Conservation (phyloP, 1,140 invertebrate genomes). For the Drosophila busckii region DNA sequence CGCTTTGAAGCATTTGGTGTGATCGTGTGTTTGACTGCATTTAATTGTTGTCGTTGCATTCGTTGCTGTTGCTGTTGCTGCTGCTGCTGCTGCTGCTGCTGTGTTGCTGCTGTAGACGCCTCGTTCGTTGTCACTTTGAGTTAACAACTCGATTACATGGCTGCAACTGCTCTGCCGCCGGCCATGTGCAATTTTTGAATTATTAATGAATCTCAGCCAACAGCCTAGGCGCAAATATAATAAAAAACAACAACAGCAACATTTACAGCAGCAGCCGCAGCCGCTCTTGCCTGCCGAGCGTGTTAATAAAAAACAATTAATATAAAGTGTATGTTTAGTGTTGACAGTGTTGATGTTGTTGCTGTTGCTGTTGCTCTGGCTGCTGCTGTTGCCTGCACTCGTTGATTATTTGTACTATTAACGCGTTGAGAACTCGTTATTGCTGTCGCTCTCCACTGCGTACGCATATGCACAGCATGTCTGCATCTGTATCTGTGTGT, state of each 20-base stretch:
- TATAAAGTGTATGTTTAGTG: slow-evolving; percentile 76
- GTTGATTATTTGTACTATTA: slow-evolving; percentile 73
- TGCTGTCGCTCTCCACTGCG: slow-evolving; percentile 14
- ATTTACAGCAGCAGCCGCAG: slow-evolving; percentile 21
- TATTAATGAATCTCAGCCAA: slow-evolving; percentile 69
- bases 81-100: background rate
- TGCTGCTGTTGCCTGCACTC: slow-evolving; percentile 47
- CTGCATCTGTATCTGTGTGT: slow-evolving; percentile 7
- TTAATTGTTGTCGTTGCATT: slow-evolving; percentile 54
- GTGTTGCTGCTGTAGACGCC: slow-evolving; percentile 10
- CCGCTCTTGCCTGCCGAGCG: slow-evolving; percentile 37
- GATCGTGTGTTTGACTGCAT: slow-evolving; percentile 72
- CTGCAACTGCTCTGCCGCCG: slow-evolving; percentile 59
- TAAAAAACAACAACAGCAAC: background rate
- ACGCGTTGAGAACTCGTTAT: slow-evolving; percentile 71
- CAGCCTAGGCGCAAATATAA: slow-evolving; percentile 17
- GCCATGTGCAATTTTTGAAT: slow-evolving; percentile 75
- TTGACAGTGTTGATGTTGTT: slow-evolving; percentile 53
- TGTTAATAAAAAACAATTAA: slow-evolving; percentile 77
- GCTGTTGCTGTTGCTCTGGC: slow-evolving; percentile 18
- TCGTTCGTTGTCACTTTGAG: slow-evolving; percentile 71
- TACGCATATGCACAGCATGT: no score
- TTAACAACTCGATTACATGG: slow-evolving; percentile 74
- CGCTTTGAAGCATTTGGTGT: slow-evolving; percentile 19
- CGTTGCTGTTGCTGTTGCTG: slow-evolving; percentile 2